A percentile compares a stretch with the other conserved stretches of the same genome.
Evolutionary conservation across 2,113 vertebrate species (phyloP).

Genomic region (Alectura lathami): DNA sequence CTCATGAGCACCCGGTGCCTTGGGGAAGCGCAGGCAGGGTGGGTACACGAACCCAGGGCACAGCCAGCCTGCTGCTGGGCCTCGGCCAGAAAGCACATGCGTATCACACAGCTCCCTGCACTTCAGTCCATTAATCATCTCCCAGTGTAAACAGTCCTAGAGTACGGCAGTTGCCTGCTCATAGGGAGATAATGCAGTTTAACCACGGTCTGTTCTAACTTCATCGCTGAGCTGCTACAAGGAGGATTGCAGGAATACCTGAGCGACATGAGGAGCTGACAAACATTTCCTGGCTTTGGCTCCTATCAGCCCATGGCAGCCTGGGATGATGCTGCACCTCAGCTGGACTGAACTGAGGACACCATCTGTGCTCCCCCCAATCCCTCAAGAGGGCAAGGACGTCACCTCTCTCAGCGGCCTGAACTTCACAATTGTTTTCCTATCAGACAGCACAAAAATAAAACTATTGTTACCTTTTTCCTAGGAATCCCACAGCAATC

Average conservation of each 20-base stretch:
- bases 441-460: neutral
- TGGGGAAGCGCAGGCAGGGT: neutral
- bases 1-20: accelerated
- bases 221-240: neutral
- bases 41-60: neutral
- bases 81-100: neutral
- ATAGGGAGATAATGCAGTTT: slow-evolving; percentile 52
- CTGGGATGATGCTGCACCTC: neutral
- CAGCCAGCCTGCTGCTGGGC: neutral
- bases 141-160: slow-evolving; percentile 26
- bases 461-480: neutral
- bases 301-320: neutral
- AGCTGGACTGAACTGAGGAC: neutral
- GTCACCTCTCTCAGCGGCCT: neutral
- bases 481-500: neutral
- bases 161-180: neutral
- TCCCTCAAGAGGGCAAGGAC: neutral
- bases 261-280: neutral
- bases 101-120: neutral
- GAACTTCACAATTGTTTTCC: neutral
- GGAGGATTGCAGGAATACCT: neutral
- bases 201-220: neutral
- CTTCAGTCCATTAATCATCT: slow-evolving; percentile 53
- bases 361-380: neutral
- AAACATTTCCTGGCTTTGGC: neutral